Conservation (phyloP, 2,797 vertebrate species). For the Pseudochirops corinnae region DNA sequence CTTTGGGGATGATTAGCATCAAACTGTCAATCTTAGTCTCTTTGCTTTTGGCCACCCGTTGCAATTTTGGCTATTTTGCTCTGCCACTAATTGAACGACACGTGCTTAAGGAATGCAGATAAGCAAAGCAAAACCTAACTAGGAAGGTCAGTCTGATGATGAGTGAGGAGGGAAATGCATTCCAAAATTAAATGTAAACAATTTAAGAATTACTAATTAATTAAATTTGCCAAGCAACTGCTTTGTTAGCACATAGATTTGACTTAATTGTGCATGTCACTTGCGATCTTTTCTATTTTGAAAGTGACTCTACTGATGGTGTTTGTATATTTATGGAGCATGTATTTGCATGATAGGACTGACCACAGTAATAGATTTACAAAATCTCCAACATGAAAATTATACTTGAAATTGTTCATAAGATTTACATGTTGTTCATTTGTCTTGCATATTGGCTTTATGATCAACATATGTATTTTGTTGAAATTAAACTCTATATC, state of each 20-base stretch:
- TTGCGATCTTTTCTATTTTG: neutral
- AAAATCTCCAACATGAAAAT: neutral
- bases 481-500: neutral
- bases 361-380: neutral
- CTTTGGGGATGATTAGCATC: neutral
- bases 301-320: neutral
- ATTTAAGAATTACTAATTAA: neutral
- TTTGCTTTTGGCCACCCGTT: neutral
- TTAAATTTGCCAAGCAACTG: neutral
- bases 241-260: neutral
- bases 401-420: neutral
- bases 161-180: neutral
- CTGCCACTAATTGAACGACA: neutral
- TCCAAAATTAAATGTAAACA: neutral
- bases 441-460: neutral
- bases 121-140: neutral
- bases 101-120: neutral
- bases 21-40: neutral
- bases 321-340: neutral
- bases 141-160: neutral
- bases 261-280: neutral
- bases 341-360: neutral
- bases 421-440: neutral
- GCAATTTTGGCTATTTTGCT: neutral
- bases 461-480: neutral